These are phyloP conservation scores for Hemicordylus capensis DNA, from an alignment of 2,113 vertebrate genomes.

Conservation along the genomic window DNA sequence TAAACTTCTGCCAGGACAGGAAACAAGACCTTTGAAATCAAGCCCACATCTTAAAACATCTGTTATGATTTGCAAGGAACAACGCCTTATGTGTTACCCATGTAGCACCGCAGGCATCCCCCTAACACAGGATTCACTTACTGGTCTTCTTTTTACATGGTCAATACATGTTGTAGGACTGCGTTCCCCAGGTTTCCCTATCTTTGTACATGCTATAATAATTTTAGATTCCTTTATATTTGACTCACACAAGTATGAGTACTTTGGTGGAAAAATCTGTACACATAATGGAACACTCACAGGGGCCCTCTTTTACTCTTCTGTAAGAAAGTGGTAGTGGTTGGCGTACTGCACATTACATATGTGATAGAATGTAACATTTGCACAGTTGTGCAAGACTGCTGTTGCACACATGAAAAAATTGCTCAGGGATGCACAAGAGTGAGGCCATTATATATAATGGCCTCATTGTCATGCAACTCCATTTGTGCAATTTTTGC, in stretches of 20 bases:
- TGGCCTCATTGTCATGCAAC: too few species aligned
- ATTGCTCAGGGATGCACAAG: too few species aligned
- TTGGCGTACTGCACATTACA: too few species aligned
- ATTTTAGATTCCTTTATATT: not conserved
- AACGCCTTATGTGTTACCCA: not conserved
- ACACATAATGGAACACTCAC: not conserved
- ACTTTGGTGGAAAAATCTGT: not conserved
- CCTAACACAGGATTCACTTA: not conserved
- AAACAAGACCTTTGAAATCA: constrained; percentile 38
- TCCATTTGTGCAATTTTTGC: too few species aligned
- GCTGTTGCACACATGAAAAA: too few species aligned
- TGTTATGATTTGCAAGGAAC: not conserved
- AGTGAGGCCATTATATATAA: too few species aligned
- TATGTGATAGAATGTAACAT: too few species aligned
- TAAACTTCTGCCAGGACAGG: constrained; percentile 29
- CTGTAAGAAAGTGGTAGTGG: too few species aligned
- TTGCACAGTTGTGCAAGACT: too few species aligned
- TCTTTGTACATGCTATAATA: not conserved
- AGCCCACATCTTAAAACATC: constrained; percentile 49
- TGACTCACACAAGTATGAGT: not conserved
- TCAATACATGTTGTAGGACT: not conserved
- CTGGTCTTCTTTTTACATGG: not conserved
- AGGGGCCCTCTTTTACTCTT: not conserved
- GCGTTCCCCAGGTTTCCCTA: not conserved
- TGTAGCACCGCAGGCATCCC: not conserved